phyloP scores from a whole-genome alignment of 2,888 invertebrate genomes.

The Melikaiella ostensackeni region DNA sequence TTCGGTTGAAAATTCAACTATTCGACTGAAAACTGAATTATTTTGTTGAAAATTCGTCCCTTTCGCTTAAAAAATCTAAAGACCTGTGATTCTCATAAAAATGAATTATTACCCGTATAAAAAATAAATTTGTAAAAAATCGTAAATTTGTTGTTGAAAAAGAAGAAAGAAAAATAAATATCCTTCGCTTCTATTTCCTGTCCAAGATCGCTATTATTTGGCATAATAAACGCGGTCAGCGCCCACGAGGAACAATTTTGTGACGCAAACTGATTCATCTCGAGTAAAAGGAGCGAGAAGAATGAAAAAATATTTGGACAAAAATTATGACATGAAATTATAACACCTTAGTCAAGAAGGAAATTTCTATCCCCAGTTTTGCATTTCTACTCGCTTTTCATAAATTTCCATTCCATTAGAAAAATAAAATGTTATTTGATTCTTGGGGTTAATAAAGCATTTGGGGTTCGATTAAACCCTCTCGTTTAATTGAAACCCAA shows the following conservation, averaged over 20 bases:
- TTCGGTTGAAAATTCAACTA: too few species aligned
- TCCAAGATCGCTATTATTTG: background rate
- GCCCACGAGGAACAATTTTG: constrained; percentile 1
- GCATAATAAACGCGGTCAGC: background rate
- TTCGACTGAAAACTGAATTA: too few species aligned
- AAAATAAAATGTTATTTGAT: too few species aligned
- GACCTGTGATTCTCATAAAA: too few species aligned
- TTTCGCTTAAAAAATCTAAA: too few species aligned
- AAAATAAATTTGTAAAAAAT: background rate
- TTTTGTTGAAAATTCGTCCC: too few species aligned
- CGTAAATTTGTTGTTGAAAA: background rate
- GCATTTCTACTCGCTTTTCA: background rate
- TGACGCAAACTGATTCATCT: background rate
- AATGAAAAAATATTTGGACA: background rate
- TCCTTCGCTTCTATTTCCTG: background rate
- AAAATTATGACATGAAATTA: background rate
- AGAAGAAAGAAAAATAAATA: background rate
- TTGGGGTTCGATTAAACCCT: background rate
- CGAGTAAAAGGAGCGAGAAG: background rate
- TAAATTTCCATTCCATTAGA: background rate
- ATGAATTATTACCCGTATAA: background rate
- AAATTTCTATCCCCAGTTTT: background rate
- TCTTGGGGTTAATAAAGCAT: background rate
- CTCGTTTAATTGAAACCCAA: background rate
- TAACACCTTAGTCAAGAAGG: background rate